Percentiles rank a stretch among this genome's conserved stretches.
phyloP scores from a whole-genome alignment of 2,888 invertebrate genomes.

The Dione vanillae region DNA sequence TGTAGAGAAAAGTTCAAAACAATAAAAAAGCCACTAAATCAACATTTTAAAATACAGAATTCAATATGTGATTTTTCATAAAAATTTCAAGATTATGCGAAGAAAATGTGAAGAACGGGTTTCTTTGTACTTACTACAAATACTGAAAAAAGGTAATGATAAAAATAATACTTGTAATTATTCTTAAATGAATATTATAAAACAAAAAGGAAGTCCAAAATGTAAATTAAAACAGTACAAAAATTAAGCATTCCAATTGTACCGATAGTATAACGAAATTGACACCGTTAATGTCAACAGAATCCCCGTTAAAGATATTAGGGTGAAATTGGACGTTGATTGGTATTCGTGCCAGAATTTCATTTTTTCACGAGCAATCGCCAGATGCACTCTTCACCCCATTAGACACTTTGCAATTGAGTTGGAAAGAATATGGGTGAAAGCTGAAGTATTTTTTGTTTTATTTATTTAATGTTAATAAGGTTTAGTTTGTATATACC shows the following conservation, averaged over 20 bases:
- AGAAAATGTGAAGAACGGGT: too few relatives aligned
- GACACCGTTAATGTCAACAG: not conserved
- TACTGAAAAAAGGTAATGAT: too few relatives aligned
- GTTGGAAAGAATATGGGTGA: not conserved
- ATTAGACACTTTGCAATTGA: slow-evolving; percentile 14
- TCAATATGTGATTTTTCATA: too few relatives aligned
- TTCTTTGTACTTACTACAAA: too few relatives aligned
- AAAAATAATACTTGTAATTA: too few relatives aligned
- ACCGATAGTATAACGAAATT: not conserved
- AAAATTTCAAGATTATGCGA: too few relatives aligned
- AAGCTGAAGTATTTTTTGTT: too few relatives aligned
- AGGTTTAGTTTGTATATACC: too few relatives aligned
- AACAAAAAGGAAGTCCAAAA: not conserved
- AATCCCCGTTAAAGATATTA: slow-evolving; percentile 15
- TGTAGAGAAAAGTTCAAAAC: too few relatives aligned
- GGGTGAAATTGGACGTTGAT: slow-evolving; percentile 23
- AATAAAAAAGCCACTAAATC: too few relatives aligned
- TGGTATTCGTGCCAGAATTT: slow-evolving; percentile 19
- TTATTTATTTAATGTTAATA: too few relatives aligned
- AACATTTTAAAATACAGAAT: too few relatives aligned
- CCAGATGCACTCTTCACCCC: slow-evolving; percentile 24
- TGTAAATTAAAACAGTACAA: not conserved
- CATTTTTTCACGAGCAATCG: slow-evolving; percentile 31
- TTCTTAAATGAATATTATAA: not conserved
- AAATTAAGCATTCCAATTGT: not conserved